A percentile compares a stretch with the other conserved stretches of the same genome.
phyloP scores from a whole-genome alignment of 2,888 invertebrate genomes.

The Priapulus caudatus region DNA sequence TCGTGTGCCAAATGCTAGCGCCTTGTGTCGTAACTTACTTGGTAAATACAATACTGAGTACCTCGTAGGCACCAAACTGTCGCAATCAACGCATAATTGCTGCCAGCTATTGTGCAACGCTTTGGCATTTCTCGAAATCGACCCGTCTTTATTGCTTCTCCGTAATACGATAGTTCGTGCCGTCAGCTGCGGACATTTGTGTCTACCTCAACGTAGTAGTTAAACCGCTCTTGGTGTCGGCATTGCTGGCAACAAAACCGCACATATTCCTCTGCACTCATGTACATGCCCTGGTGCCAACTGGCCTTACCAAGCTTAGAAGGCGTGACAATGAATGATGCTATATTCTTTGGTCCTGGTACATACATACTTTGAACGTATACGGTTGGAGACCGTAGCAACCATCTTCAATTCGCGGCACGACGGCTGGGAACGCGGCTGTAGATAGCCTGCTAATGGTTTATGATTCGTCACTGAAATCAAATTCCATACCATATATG shows the following conservation, averaged over 20 bases:
- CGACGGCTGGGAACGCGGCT: neutral
- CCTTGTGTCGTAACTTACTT: slow-evolving; percentile 6
- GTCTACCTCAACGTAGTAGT: neutral
- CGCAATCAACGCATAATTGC: slow-evolving; percentile 3
- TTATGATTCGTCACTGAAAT: too few relatives aligned
- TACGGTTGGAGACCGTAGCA: neutral
- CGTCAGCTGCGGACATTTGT: slow-evolving; percentile 1
- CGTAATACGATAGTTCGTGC: neutral
- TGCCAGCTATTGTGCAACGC: neutral
- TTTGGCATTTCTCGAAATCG: neutral
- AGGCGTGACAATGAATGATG: neutral
- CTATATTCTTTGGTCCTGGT: neutral
- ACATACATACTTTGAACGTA: neutral
- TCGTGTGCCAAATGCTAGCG: slow-evolving; percentile 20
- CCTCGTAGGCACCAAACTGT: slow-evolving; percentile 5
- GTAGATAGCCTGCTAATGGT: too few relatives aligned
- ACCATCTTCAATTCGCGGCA: neutral
- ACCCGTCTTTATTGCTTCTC: neutral
- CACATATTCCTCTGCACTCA: slow-evolving; percentile 3
- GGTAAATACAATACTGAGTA: slow-evolving; percentile 5
- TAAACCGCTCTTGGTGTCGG: slow-evolving; percentile 6
- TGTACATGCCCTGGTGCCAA: too few relatives aligned
- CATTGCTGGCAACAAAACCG: slow-evolving; percentile 6
- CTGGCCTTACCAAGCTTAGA: too few relatives aligned
- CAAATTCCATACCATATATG: too few relatives aligned